These are phyloP conservation scores for Pemphredon lugubris DNA, from an alignment of 2,888 invertebrate species.

Conservation along the genomic window DNA sequence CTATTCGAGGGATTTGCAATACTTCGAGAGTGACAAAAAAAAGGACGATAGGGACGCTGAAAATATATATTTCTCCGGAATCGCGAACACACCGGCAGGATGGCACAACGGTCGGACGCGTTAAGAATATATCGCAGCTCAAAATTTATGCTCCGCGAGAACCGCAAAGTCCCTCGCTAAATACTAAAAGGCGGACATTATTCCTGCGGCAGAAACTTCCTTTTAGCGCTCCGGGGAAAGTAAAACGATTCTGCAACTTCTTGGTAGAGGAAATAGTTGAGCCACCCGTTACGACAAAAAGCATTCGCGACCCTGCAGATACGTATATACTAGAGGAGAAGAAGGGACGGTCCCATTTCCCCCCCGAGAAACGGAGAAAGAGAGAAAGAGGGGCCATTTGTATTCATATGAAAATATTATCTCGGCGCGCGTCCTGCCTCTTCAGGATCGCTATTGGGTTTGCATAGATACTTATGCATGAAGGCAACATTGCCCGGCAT, in stretches of 20 bases:
- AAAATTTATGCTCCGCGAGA: constrained; percentile 24
- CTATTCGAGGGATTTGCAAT: too few relatives aligned
- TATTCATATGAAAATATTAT: constrained; percentile 75
- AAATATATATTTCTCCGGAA: too few relatives aligned
- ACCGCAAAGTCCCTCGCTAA: constrained; percentile 35
- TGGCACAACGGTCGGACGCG: background rate
- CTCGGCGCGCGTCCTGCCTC: constrained; percentile 65
- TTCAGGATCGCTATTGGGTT: constrained; percentile 73
- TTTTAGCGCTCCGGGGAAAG: constrained; percentile 49
- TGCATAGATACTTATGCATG: constrained; percentile 75
- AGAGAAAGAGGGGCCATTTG: constrained; percentile 64
- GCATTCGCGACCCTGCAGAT: constrained; percentile 62
- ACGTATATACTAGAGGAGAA: constrained; percentile 33
- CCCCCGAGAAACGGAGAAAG: constrained; percentile 10
- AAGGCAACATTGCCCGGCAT: constrained; percentile 72
- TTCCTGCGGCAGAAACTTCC: constrained; percentile 54
- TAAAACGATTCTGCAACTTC: constrained; percentile 63
- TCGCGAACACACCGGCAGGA: too few relatives aligned
- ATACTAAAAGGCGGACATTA: constrained; percentile 58
- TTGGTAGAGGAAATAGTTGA: constrained; percentile 60
- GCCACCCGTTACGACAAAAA: constrained; percentile 63
- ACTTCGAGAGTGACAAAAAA: too few relatives aligned
- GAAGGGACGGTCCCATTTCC: constrained; percentile 28
- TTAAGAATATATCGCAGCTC: background rate
- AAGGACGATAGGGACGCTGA: too few relatives aligned